A percentile compares a stretch with the other conserved stretches of the same genome.
Conservation (phyloP, 1,140 invertebrate genomes). For the Saccostrea echinata region DNA sequence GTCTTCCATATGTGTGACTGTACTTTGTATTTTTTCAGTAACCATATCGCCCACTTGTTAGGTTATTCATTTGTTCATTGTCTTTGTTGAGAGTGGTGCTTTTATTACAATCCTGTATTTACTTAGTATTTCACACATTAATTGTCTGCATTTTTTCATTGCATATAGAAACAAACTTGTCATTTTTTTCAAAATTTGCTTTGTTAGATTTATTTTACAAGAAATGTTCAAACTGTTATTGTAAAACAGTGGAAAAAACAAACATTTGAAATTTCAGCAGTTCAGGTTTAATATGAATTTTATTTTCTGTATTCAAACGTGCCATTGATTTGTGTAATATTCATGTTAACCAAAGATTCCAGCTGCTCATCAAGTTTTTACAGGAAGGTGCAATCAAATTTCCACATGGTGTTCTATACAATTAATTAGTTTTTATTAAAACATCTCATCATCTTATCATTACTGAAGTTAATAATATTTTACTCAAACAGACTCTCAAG, state of each 20-base stretch:
- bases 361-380: slow-evolving; percentile 18
- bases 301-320: neutral
- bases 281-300: slow-evolving; percentile 21
- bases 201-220: neutral
- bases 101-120: neutral
- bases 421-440: neutral
- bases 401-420: slow-evolving; percentile 31
- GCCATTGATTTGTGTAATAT: slow-evolving; percentile 1
- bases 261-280: neutral
- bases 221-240: neutral
- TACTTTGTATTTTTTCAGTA: slow-evolving; percentile 17
- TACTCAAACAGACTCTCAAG: neutral
- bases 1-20: slow-evolving; percentile 38
- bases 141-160: neutral
- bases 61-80: slow-evolving; percentile 8
- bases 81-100: slow-evolving; percentile 19
- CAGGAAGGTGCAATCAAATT: slow-evolving; percentile 21
- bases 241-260: neutral
- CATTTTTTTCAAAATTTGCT: neutral
- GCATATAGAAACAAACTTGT: neutral
- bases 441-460: neutral
- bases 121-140: neutral
- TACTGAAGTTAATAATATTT: neutral
- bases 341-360: slow-evolving; percentile 28
- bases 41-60: slow-evolving; percentile 7